Percentiles rank a stretch among this genome's conserved stretches.
These are phyloP conservation scores for Lathamus discolor DNA, from an alignment of 2,113 vertebrate genomes.

Conservation along the genomic window DNA sequence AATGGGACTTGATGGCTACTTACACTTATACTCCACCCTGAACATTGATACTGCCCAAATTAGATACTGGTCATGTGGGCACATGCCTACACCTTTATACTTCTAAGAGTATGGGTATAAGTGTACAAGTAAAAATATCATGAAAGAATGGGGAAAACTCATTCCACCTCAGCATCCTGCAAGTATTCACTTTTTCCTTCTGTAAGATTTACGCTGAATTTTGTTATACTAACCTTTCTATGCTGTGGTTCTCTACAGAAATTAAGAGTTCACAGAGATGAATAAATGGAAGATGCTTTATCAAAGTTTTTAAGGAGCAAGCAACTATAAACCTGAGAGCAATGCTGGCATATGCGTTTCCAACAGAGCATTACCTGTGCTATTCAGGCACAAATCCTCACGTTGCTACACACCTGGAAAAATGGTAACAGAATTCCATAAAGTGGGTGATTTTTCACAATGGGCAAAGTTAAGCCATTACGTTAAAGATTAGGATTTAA, in stretches of 20 bases:
- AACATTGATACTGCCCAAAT: neutral
- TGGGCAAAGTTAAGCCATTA: neutral
- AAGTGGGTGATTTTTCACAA: neutral
- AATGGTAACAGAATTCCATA: neutral
- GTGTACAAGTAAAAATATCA: neutral
- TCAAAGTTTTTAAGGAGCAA: neutral
- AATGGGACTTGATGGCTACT: neutral
- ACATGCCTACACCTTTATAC: rapidly evolving
- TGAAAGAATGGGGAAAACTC: neutral
- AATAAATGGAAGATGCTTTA: neutral
- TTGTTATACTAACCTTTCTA: neutral
- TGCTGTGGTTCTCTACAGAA: neutral
- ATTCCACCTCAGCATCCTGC: neutral
- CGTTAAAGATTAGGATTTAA: neutral
- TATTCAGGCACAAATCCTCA: neutral
- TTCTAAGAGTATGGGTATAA: rapidly evolving
- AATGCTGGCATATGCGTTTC: neutral
- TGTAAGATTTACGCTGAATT: neutral
- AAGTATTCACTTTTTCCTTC: neutral
- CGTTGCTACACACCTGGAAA: neutral
- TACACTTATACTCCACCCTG: neutral
- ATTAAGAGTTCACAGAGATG: neutral
- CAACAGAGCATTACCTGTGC: neutral
- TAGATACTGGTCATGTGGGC: neutral
- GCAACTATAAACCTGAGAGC: neutral